Evolutionary conservation across 2,113 vertebrate species (phyloP).

Genomic region (Murina feae): DNA sequence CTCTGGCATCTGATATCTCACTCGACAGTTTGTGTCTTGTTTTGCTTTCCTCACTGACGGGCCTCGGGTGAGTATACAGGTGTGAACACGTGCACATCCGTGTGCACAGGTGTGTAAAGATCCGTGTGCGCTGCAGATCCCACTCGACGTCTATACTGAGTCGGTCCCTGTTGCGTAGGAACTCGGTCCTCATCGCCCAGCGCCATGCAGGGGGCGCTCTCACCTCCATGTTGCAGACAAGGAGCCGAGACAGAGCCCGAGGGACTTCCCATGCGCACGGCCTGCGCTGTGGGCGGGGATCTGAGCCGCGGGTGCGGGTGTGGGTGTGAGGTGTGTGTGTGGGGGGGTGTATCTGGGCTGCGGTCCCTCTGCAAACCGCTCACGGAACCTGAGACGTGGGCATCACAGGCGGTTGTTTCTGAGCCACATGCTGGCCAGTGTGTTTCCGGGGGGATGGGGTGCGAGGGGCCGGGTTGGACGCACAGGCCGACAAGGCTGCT

Average conservation of each 20-base stretch:
- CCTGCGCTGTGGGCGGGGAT: accelerated
- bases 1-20: not conserved
- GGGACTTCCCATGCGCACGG: too few species aligned
- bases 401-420: not conserved
- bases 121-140: not conserved
- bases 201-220: not conserved
- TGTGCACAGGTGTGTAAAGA: not conserved
- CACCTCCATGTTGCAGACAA: not conserved
- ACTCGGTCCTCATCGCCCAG: not conserved
- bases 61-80: not conserved
- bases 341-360: not conserved
- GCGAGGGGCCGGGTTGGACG: not conserved
- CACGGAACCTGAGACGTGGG: not conserved
- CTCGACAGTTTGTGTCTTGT: not conserved
- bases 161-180: not conserved
- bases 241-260: not conserved
- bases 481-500: not conserved
- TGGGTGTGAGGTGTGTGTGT: too few species aligned
- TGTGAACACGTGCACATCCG: not conserved
- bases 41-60: not conserved
- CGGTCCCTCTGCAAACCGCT: not conserved
- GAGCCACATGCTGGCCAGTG: not conserved
- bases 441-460: not conserved
- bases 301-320: not conserved
- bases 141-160: not conserved